Conservation (phyloP, 2,797 vertebrate genomes). For the Sylvilagus floridanus region DNA sequence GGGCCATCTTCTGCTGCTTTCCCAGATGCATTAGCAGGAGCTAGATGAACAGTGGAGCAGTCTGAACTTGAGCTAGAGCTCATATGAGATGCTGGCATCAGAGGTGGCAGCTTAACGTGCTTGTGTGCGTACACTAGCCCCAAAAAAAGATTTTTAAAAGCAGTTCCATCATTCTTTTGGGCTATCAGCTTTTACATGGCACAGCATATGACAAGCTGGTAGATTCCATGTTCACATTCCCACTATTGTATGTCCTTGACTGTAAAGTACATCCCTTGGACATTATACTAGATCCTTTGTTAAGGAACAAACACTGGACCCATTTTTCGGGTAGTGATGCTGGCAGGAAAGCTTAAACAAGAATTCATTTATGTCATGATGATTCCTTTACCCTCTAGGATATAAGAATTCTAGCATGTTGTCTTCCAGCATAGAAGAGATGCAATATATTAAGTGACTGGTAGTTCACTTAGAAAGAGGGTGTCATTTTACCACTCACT, state of each 20-base stretch:
- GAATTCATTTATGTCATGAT: slow-evolving; percentile 15
- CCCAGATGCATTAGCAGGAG: no score
- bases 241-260: neutral
- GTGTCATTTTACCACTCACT: neutral
- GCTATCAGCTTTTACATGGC: neutral
- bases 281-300: neutral
- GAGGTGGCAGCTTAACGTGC: no score
- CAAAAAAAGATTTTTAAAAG: no score
- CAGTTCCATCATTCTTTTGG: neutral
- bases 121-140: no score
- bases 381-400: neutral
- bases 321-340: neutral
- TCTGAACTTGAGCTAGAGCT: no score
- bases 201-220: neutral
- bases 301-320: neutral
- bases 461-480: neutral
- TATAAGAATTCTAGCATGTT: neutral
- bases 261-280: neutral
- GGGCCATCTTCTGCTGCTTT: no score
- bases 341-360: neutral
- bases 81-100: no score
- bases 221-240: neutral
- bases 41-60: no score
- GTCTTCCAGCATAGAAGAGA: no score
- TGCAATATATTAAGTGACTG: neutral